These are phyloP conservation scores for Dysidea cf. avara DNA, from an alignment of 37 sponge, comb jelly and placozoan species.

Conservation along the genomic window DNA sequence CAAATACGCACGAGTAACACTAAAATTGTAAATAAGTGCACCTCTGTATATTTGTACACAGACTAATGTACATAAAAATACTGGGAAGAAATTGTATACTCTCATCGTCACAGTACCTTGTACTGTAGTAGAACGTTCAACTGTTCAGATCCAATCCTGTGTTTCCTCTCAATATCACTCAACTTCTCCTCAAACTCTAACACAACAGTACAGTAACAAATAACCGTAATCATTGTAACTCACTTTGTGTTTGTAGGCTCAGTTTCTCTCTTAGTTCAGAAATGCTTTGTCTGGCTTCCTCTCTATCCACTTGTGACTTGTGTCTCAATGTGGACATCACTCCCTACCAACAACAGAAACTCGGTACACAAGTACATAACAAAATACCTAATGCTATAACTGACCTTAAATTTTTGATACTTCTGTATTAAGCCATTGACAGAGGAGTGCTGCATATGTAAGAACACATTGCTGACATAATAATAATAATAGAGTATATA, in stretches of 20 bases:
- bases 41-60: too few species aligned
- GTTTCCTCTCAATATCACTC: not conserved
- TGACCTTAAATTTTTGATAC: slow-evolving; percentile 61
- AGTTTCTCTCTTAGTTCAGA: too few species aligned
- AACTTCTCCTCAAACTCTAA: slow-evolving; percentile 6
- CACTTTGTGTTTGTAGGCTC: not conserved
- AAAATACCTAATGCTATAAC: not conserved
- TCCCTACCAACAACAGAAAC: slow-evolving; percentile 12
- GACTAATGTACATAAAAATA: too few species aligned
- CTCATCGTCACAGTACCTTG: too few species aligned
- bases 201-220: not conserved
- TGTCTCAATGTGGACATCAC: slow-evolving; percentile 19
- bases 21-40: too few species aligned
- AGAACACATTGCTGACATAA: too few species aligned
- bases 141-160: slow-evolving; percentile 8
- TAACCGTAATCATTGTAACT: not conserved
- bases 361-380: too few species aligned
- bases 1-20: not conserved
- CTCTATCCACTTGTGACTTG: slow-evolving; percentile 10
- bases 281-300: not conserved
- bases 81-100: too few species aligned
- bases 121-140: slow-evolving; percentile 27
- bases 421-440: slow-evolving; percentile 28
- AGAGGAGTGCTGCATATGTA: slow-evolving; percentile 15
- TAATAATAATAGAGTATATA: too few species aligned